A percentile compares a stretch with the other conserved stretches of the same genome.
These are phyloP conservation scores for Magallana nippona DNA, from an alignment of 2,888 invertebrate genomes.

Conservation along the genomic window DNA sequence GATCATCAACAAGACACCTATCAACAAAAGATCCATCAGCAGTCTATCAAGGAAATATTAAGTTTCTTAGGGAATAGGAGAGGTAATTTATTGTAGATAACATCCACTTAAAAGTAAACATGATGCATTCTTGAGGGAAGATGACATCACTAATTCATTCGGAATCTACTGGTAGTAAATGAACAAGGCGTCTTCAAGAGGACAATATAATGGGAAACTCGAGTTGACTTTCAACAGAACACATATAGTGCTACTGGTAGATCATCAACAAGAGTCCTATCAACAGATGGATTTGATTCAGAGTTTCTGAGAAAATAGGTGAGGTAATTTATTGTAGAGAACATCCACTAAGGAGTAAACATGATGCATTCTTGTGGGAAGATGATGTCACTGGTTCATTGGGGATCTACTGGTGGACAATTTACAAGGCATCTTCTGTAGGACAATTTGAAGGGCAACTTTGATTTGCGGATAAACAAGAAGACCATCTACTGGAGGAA, in stretches of 20 bases:
- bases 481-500: background rate
- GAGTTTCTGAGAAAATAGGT: background rate
- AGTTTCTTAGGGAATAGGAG: background rate
- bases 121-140: no score
- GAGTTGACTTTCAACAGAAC: no score
- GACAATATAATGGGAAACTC: no score
- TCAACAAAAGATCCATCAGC: background rate
- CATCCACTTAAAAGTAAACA: background rate
- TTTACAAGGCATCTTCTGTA: background rate
- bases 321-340: background rate
- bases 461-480: no score
- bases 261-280: no score
- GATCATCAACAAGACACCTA: background rate
- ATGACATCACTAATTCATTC: no score
- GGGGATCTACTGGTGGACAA: background rate
- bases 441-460: background rate
- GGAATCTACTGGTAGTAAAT: no score
- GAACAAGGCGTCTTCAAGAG: no score
- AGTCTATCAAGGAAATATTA: no score
- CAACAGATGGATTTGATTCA: no score
- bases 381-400: no score
- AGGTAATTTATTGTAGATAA: background rate
- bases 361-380: background rate
- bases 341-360: background rate
- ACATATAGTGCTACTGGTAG: no score